A percentile compares a stretch with the other conserved stretches of the same genome.
phyloP scores from a whole-genome alignment of 2,797 vertebrate species.

The Propithecus deckenii region DNA sequence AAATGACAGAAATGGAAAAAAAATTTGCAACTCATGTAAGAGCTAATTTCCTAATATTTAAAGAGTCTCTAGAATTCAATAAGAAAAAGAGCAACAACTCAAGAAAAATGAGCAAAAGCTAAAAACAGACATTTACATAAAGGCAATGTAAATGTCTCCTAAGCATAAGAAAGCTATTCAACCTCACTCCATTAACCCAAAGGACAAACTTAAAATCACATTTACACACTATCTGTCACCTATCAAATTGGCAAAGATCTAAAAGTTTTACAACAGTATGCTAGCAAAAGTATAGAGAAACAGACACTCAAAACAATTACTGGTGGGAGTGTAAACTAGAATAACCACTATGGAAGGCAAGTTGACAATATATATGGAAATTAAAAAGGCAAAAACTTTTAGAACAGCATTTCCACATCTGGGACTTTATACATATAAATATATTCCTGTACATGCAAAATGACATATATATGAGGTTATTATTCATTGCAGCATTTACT shows the following conservation, averaged over 20 bases:
- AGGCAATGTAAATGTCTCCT: neutral
- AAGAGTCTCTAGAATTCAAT: neutral
- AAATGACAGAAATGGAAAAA: neutral
- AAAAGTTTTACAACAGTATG: neutral
- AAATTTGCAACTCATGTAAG: constrained; percentile 3
- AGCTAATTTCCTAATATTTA: constrained; percentile 20
- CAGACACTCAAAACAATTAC: neutral
- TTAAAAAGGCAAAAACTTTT: constrained; percentile 22
- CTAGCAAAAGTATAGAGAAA: neutral
- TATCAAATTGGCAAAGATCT: neutral
- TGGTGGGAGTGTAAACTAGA: neutral
- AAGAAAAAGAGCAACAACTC: neutral
- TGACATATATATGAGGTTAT: neutral
- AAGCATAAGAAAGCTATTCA: constrained; percentile 37
- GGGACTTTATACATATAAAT: neutral
- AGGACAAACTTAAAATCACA: constrained; percentile 27
- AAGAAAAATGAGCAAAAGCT: neutral
- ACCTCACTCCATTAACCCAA: constrained; percentile 21
- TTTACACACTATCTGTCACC: constrained; percentile 7
- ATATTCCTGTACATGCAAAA: constrained; percentile 17
- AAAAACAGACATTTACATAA: constrained; percentile 34
- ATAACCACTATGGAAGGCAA: neutral
- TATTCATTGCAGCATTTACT: neutral
- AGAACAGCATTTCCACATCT: constrained; percentile 6
- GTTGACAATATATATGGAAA: neutral